Conservation (phyloP, 2,113 vertebrate genomes). For the Gadus macrocephalus region DNA sequence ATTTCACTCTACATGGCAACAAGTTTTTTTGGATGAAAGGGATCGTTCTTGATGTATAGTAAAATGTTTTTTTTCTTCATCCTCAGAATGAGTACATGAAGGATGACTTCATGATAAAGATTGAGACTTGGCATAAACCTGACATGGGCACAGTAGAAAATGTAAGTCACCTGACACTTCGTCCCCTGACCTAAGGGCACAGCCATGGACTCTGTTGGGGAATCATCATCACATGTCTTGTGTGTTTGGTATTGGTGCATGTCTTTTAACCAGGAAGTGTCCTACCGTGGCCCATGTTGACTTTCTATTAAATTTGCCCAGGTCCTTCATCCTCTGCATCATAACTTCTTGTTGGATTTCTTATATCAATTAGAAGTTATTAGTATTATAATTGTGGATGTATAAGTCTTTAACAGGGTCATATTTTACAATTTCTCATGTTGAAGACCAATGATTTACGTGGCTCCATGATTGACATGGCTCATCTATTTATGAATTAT, state of each 20-base stretch:
- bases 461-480: no score
- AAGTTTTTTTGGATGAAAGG: neutral
- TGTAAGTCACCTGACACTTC: conserved; percentile 71
- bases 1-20: neutral
- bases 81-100: conserved; percentile 98
- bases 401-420: no score
- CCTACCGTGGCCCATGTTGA: neutral
- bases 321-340: no score
- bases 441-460: no score
- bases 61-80: conserved; percentile 16
- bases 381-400: no score
- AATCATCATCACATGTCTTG: neutral
- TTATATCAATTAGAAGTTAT: no score
- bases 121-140: conserved; percentile 98
- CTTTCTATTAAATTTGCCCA: neutral
- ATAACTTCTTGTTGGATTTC: no score
- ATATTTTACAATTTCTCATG: no score
- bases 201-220: neutral
- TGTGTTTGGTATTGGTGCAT: no score
- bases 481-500: no score
- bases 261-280: neutral
- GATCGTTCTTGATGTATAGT: no score
- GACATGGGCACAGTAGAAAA: conserved; percentile 92
- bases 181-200: neutral
- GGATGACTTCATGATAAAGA: conserved; percentile 98